Conservation (phyloP, 2,113 vertebrate species). For the Tricholaema leucomelas region DNA sequence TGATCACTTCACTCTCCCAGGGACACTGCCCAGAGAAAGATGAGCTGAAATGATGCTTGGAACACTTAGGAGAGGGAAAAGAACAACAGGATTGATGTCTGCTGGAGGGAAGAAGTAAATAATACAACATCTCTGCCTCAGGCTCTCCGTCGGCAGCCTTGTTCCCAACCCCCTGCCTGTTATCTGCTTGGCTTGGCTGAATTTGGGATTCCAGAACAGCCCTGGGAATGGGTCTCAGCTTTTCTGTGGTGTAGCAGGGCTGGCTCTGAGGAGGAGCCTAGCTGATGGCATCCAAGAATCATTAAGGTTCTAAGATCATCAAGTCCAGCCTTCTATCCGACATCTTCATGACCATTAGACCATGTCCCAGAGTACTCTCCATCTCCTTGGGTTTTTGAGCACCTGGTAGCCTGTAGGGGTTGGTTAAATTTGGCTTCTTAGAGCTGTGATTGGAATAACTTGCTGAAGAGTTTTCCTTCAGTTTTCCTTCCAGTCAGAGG, state of each 20-base stretch:
- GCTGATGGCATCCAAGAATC: background rate
- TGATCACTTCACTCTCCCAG: background rate
- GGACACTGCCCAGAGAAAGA: background rate
- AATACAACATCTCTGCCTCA: background rate
- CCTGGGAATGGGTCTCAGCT: background rate
- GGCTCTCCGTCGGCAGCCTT: background rate
- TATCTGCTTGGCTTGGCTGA: background rate
- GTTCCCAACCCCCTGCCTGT: background rate
- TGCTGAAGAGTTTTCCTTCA: background rate
- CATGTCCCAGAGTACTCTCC: too few species aligned
- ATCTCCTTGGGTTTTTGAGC: background rate
- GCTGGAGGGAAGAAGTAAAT: background rate
- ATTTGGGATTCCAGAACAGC: background rate
- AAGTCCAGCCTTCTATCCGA: too few species aligned
- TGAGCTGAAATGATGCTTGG: slow-evolving; percentile 6
- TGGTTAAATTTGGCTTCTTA: background rate
- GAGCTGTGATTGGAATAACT: background rate
- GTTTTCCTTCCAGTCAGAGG: too few species aligned
- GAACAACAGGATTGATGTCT: slow-evolving; percentile 14
- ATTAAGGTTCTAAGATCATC: too few species aligned
- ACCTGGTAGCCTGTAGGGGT: background rate
- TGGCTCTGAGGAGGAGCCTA: background rate
- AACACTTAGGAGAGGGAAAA: slow-evolving; percentile 4
- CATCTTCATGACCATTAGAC: too few species aligned
- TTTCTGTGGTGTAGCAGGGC: background rate